These are phyloP conservation scores for Colostygia pectinataria DNA, from an alignment of 2,888 invertebrate genomes.

Conservation along the genomic window DNA sequence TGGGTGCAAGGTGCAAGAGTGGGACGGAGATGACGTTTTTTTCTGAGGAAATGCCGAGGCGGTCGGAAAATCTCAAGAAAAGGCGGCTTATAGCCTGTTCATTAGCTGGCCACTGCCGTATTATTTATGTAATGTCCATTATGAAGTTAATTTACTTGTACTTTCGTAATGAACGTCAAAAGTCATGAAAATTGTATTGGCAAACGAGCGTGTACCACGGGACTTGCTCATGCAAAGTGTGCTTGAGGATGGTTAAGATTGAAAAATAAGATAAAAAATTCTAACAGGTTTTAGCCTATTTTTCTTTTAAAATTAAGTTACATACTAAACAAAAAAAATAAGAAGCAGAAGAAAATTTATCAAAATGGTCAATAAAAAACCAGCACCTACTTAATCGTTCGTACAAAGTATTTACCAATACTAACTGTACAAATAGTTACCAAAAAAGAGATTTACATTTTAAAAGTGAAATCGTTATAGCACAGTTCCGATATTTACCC, in stretches of 20 bases:
- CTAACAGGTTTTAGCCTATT: no score
- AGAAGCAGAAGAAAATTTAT: no score
- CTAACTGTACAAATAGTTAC: no score
- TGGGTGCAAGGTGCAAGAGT: conserved; percentile 74
- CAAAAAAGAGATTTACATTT: no score
- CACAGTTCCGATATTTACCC: background rate
- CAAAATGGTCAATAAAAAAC: no score
- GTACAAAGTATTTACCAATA: no score
- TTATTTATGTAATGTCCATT: conserved; percentile 52
- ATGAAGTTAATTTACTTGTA: conserved; percentile 41
- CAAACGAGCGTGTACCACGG: conserved; percentile 12
- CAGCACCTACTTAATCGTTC: no score
- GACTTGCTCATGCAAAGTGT: background rate
- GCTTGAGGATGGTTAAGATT: no score
- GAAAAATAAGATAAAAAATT: no score
- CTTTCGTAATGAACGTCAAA: conserved; percentile 39
- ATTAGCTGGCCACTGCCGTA: conserved; percentile 44
- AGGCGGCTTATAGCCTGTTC: conserved; percentile 49
- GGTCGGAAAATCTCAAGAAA: conserved; percentile 75
- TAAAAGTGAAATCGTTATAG: no score
- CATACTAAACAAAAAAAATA: no score
- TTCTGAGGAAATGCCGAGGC: conserved; percentile 67
- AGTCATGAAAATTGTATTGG: conserved; percentile 40
- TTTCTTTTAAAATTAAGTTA: no score
- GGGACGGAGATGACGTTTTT: conserved; percentile 61